Percentiles rank a stretch among this genome's conserved stretches.
These are phyloP conservation scores for Solenopsis fugax DNA, from an alignment of 1,140 invertebrate species.

Conservation along the genomic window DNA sequence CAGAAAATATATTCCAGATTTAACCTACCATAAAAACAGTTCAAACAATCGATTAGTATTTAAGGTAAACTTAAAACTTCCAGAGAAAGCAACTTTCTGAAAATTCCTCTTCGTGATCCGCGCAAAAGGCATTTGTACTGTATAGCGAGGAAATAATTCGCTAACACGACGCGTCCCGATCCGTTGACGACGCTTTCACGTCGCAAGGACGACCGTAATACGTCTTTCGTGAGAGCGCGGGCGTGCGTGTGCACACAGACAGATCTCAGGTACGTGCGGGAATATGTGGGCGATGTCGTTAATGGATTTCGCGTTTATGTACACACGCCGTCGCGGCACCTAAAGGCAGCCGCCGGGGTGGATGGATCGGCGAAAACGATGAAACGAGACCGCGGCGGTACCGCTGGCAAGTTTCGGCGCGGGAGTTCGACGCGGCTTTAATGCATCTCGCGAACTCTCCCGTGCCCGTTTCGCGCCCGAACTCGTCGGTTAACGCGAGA, in stretches of 20 bases:
- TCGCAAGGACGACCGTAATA: conserved; percentile 31
- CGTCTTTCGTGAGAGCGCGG: conserved; percentile 13
- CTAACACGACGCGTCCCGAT: conserved; percentile 23
- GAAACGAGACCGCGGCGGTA: conserved; percentile 41
- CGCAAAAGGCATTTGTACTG: not conserved
- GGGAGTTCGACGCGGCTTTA: conserved; percentile 42
- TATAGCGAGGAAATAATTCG: conserved; percentile 47
- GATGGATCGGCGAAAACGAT: conserved; percentile 44
- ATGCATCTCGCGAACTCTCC: conserved; percentile 57
- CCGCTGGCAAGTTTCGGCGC: conserved; percentile 39
- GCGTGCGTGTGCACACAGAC: not conserved
- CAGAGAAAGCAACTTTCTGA: not conserved
- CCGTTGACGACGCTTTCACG: conserved; percentile 52
- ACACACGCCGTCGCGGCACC: conserved; percentile 52
- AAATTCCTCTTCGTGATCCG: not conserved
- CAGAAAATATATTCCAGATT: not conserved
- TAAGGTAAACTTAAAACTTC: not conserved
- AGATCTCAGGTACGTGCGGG: not conserved
- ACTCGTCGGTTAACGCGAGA: conserved; percentile 45
- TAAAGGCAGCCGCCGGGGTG: conserved; percentile 35
- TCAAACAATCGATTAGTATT: not conserved
- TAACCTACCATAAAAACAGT: no score
- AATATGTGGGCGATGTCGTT: conserved; percentile 52
- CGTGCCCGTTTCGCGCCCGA: conserved; percentile 40
- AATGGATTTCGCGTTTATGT: conserved; percentile 65